phyloP scores from a whole-genome alignment of 2,113 vertebrate genomes.

The Cephalophus harveyi region DNA sequence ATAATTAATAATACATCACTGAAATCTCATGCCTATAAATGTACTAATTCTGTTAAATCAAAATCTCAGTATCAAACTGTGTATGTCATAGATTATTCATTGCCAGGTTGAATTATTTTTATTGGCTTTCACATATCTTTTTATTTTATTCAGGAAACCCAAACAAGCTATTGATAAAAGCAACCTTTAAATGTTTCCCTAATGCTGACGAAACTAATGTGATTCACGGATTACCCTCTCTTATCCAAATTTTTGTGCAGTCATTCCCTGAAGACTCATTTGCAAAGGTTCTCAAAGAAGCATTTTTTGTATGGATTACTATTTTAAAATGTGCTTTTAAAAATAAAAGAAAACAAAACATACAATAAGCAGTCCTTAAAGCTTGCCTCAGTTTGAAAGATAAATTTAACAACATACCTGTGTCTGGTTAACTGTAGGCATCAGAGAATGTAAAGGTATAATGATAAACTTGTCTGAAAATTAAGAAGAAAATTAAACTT shows the following conservation, averaged over 20 bases:
- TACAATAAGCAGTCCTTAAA: neutral
- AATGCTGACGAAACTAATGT: neutral
- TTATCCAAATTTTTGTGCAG: neutral
- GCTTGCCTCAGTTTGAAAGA: neutral
- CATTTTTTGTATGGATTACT: neutral
- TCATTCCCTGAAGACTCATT: neutral
- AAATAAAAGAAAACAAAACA: neutral
- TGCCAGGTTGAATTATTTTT: neutral
- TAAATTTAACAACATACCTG: slow-evolving; percentile 83
- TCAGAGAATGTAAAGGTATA: slow-evolving; percentile 97
- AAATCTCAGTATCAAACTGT: neutral
- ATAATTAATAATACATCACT: neutral
- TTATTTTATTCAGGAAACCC: slow-evolving; percentile 9
- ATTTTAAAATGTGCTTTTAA: slow-evolving; percentile 23
- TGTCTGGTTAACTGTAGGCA: slow-evolving; percentile 98
- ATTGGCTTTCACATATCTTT: neutral
- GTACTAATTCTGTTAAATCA: neutral
- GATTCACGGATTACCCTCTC: neutral
- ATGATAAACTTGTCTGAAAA: slow-evolving; percentile 95
- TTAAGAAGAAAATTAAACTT: slow-evolving; percentile 55
- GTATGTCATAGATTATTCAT: neutral
- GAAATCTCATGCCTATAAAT: neutral
- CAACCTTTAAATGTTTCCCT: neutral
- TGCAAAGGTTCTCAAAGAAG: neutral
- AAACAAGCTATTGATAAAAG: neutral